These are phyloP conservation scores for Matsumyia berberina DNA, from an alignment of 2,888 invertebrate genomes.

Conservation along the genomic window DNA sequence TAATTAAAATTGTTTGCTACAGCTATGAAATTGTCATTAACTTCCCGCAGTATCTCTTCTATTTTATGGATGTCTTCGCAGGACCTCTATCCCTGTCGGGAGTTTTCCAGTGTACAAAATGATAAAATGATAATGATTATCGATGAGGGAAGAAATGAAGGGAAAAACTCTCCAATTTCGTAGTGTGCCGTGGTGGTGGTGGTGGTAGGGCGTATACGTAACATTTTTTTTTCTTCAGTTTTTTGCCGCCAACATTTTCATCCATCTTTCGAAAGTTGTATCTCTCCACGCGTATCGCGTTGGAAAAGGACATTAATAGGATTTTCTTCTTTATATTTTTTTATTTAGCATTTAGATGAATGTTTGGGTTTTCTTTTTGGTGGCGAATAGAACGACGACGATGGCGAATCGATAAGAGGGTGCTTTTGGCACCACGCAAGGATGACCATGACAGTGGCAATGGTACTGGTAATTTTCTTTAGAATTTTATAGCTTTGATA, in stretches of 20 bases:
- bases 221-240: constrained; percentile 1
- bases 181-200: neutral
- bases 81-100: neutral
- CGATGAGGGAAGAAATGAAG: constrained; percentile 35
- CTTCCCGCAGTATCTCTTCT: constrained; percentile 19
- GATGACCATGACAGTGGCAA: constrained; percentile 43
- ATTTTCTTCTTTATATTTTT: constrained; percentile 28
- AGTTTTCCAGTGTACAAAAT: constrained; percentile 9
- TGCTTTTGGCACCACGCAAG: constrained; percentile 43
- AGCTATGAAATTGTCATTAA: constrained; percentile 58
- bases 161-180: neutral
- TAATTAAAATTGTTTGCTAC: constrained; percentile 53
- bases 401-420: constrained; percentile 33
- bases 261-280: constrained; percentile 29
- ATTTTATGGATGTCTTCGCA: constrained; percentile 32
- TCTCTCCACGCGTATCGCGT: neutral
- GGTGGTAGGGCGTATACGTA: constrained; percentile 40
- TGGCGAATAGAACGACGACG: neutral
- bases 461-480: constrained; percentile 32
- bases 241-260: neutral
- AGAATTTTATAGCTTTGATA: constrained; percentile 38
- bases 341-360: constrained; percentile 55
- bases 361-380: constrained; percentile 6
- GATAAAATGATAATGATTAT: constrained; percentile 47
- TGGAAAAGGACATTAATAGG: constrained; percentile 25